Base-by-base conservation (phyloP, 35 echinoderm and acorn worm genomes). In the Amphiura filiformis region DNA sequence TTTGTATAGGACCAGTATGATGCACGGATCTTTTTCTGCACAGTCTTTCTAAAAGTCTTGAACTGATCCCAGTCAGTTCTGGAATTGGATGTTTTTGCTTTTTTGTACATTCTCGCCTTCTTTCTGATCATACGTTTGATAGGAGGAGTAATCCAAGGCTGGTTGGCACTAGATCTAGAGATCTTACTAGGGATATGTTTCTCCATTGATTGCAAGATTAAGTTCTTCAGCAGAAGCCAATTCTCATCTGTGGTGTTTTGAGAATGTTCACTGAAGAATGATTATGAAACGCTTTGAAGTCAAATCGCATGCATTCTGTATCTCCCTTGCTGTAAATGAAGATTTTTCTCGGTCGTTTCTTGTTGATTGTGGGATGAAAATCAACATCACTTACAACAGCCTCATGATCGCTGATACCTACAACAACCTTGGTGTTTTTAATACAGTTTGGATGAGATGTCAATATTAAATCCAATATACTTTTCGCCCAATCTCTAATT, bases 41-140 rank as follows among this genome's bases (percentile, higher is more conserved):
- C 75, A 39, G 35, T 77, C 39, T 42, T 87, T 22, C 79, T 34
- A 77, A 88, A 88, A 23, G 77, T 0, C 42, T 47, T 88, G 36
- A 88, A 56, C 4, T 65, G 3, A 32, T 57, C 56, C 87, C 42
- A 88, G 77, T 81, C 87, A 14, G 13, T 37, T 40, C 5, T 20
- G 2, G 38, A 44, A 42, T 82, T 42, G 5, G 15, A 38, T 42
- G 37, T 44, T 82, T 42, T 39, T 7, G 36, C 39, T 82, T 88
- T n/a, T 56, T 81, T 34, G 81, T 70, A 70, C 44, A 90, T 65
- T 84, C 81, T 64, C n/a, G 79, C 39, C 65, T 90, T 90, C 56
- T 84, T 90, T 0, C 39, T 90, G 80, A 90, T 83, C 80, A 83
- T 41, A 38, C 88, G 80, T 42, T 90, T 90, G 12, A 90, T 39